Evolutionary conservation across 30 jellyfish, hydroid and myxozoan species (phyloP), one percentile per base, ranked within the genome.

Genomic region (Phacellophora camtschatica): DNA sequence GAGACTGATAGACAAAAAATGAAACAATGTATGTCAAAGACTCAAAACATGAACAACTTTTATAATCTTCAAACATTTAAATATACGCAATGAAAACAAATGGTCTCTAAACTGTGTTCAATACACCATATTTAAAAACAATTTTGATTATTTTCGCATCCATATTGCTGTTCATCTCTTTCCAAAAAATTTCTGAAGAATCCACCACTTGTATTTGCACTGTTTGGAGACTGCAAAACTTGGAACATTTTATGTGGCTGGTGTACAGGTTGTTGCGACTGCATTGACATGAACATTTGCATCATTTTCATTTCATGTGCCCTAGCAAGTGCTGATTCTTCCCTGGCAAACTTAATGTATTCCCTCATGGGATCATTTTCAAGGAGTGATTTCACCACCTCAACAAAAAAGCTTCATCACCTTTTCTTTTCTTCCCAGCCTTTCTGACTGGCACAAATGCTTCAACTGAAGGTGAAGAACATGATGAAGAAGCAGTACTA

Each of bases 241-340:
- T 41, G 55, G 55, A 9, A 18, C 55, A 41, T 41, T 41, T 13
- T 13, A 9, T 13, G n/a, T 41, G 11, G 55, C 16, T 41, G 55
- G 16, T 41, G 55, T 18, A 41, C 16, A 9, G 55, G 55, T 41
- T 13, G n/a, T 41, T 41, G 55, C 11, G 55, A 41, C 55, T 41
- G 55, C 55, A 41, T 41, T 13, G 55, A 41, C 66, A 53, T 34
- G 10, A 75, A 32, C 88, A 75, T 75, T 27, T 75, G 48, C 88
- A 75, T 75, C 18, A 53, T 53, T 67, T 39, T 55, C 20, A 53
- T 39, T 25, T 75, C 88, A 57, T 75, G 88, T 57, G 55, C 67
- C 33, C 88, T 53, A 28, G 78, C 20, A 23, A 34, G 56, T 57
- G 35, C 79, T 16, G 88, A 64, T 81, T 75, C 88, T 33, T 75